Evolutionary conservation across 2,888 invertebrate genomes (phyloP).

Genomic region (Hirtodrosophila histrioides): DNA sequence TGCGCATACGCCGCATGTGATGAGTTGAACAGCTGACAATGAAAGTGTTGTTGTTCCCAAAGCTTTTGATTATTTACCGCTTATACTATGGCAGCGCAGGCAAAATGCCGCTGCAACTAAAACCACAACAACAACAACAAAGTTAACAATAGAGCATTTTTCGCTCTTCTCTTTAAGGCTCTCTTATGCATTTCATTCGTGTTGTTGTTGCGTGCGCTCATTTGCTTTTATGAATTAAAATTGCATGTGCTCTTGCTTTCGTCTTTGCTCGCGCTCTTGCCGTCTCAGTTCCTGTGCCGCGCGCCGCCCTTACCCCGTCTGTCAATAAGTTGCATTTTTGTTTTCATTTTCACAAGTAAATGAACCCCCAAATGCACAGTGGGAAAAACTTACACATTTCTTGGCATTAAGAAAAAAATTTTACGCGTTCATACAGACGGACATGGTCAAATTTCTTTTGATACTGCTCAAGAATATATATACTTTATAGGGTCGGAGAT

Average conservation of each 20-base stretch:
- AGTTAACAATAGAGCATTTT: background rate
- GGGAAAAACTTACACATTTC: too few relatives aligned
- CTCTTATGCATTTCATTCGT: slow-evolving; percentile 7
- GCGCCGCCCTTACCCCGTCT: background rate
- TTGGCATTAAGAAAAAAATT: too few relatives aligned
- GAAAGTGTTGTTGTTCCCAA: slow-evolving; percentile 12
- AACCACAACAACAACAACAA: slow-evolving; percentile 1
- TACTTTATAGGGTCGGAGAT: too few relatives aligned
- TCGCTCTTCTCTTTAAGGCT: background rate
- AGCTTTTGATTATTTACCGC: slow-evolving; percentile 13
- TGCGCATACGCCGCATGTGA: slow-evolving; percentile 33
- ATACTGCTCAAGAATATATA: too few relatives aligned
- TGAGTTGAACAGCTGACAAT: slow-evolving; percentile 28
- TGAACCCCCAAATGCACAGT: slow-evolving; percentile 55
- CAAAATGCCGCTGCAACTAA: background rate
- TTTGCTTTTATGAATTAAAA: slow-evolving; percentile 69
- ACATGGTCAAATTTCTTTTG: too few relatives aligned
- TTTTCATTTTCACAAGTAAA: slow-evolving; percentile 57
- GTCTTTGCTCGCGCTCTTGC: background rate
- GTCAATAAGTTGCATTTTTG: slow-evolving; percentile 33
- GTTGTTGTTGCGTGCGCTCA: slow-evolving; percentile 3
- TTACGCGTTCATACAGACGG: too few relatives aligned
- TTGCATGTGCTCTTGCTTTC: slow-evolving; percentile 14
- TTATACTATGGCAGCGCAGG: slow-evolving; percentile 3
- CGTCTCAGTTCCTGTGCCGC: slow-evolving; percentile 6